Evolutionary conservation across 2,113 vertebrate genomes (phyloP), one percentile per base, ranked within the genome.

Genomic region (Pomatorhinus ruficollis): DNA sequence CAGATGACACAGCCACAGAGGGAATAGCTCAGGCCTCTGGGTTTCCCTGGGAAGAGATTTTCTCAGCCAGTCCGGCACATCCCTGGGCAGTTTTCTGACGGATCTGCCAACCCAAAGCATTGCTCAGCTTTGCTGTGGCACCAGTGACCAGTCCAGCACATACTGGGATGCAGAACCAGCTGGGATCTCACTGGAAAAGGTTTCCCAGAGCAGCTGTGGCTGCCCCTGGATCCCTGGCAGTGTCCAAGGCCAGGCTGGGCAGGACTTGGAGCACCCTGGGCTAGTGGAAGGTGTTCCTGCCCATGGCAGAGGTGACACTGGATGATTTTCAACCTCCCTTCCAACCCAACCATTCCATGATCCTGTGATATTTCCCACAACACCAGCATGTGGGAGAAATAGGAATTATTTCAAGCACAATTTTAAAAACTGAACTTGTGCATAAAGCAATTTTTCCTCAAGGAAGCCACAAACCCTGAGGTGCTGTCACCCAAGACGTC

Each of bases 351-450:
- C 20, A 53, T 25, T 60, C 39, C 14, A 11, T n/a, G 17, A 27
- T 31, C 28, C 45, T 25, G 11, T 89, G 39, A 17, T 35, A 45
- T 78, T 75, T 61, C 47, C 25, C 60, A 23, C 45, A 52, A 21
- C n/a, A n/a, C 7, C 2, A 0, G 7, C 50, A 66, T 2, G 2
- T 20, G 22, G 40, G 27, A 75, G 56, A 56, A 84, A 60, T 1
- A 24, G 1, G 8, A 75, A 82, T 39, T 63, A 47, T 52, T 79
- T 76, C 57, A 86, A 90, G 11, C 12, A 54, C 13, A 12, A 33
- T 83, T 83, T 65, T 39, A 15, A 63, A 78, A 75, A 3, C 8
- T 6, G 20, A 52, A 42, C 15, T 69, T 24, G 10, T 12, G 18
- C n/a, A 57, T 63, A 23, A 65, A 50, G 15, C 15, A 15, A 1